Evolutionary conservation across 2,888 invertebrate species (phyloP).

Genomic region (Schizotus pectinicornis): DNA sequence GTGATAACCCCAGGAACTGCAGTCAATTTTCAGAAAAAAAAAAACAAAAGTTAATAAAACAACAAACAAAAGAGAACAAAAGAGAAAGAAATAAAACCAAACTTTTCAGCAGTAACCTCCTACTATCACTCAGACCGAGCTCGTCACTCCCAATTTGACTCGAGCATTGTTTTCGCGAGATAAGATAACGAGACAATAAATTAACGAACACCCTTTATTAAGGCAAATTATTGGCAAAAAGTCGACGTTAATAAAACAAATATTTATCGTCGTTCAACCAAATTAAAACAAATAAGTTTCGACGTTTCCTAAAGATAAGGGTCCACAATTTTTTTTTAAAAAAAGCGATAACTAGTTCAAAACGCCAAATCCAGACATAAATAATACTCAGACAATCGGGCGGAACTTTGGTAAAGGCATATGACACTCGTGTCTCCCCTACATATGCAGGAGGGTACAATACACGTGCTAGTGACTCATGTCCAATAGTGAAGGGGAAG

Average conservation of each 20-base stretch:
- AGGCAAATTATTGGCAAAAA: no score
- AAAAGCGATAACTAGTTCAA: conserved; percentile 15
- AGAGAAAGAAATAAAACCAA: conserved; percentile 10
- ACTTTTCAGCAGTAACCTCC: not conserved
- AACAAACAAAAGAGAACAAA: conserved; percentile 35
- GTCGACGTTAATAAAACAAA: not conserved
- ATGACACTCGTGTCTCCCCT: conserved; percentile 28
- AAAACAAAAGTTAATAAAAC: conserved; percentile 49
- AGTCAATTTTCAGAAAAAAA: conserved; percentile 46
- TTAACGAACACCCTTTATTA: no score
- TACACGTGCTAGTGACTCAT: conserved; percentile 33
- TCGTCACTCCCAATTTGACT: no score
- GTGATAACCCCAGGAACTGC: conserved; percentile 59
- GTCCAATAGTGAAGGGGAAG: conserved; percentile 24
- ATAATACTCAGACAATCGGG: conserved; percentile 22
- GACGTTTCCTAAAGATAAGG: conserved; percentile 11
- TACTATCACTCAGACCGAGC: no score
- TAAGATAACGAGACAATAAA: no score
- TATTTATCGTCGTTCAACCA: conserved; percentile 11
- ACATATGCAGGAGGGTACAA: conserved; percentile 28
- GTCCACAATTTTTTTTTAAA: conserved; percentile 2
- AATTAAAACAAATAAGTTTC: conserved; percentile 15
- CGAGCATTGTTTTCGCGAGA: no score
- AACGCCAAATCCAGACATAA: conserved; percentile 26
- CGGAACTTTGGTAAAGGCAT: conserved; percentile 24